Conservation (phyloP, 2,113 vertebrate genomes). For the Lucifuga dentata region DNA sequence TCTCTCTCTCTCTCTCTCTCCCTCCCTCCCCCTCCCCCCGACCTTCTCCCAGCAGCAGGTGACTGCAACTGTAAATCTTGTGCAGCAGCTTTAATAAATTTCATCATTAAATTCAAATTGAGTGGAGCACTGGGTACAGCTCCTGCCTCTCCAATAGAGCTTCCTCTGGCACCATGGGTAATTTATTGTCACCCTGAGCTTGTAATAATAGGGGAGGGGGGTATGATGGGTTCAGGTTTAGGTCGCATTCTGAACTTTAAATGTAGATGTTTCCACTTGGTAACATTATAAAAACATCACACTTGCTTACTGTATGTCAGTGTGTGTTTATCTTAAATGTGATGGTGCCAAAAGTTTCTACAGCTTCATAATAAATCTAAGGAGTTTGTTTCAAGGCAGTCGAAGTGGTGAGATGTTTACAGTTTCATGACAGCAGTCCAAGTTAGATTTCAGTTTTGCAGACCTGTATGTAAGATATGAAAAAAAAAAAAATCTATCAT, state of each 20-base stretch:
- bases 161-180: conserved; percentile 36
- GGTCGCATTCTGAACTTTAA: conserved; percentile 31
- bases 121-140: conserved; percentile 5
- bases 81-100: conserved; percentile 47
- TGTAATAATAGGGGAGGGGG: conserved; percentile 30
- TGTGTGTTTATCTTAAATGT: background rate
- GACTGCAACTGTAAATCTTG: conserved; percentile 42
- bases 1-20: background rate
- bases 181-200: conserved; percentile 43
- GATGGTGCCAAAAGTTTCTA: too few relatives aligned
- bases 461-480: background rate
- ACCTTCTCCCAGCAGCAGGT: conserved; percentile 44
- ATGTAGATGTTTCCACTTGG: conserved; percentile 9
- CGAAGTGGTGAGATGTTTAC: background rate
- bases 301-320: background rate
- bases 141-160: conserved; percentile 22
- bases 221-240: conserved; percentile 27
- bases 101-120: conserved; percentile 62
- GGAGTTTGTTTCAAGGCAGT: background rate
- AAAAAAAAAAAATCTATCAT: conserved; percentile 11
- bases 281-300: conserved; percentile 12
- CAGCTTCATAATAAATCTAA: background rate
- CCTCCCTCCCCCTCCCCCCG: background rate
- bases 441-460: background rate
- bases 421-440: background rate